Conservation (phyloP, 2,797 vertebrate genomes). For the Neomorphus geoffroyi region DNA sequence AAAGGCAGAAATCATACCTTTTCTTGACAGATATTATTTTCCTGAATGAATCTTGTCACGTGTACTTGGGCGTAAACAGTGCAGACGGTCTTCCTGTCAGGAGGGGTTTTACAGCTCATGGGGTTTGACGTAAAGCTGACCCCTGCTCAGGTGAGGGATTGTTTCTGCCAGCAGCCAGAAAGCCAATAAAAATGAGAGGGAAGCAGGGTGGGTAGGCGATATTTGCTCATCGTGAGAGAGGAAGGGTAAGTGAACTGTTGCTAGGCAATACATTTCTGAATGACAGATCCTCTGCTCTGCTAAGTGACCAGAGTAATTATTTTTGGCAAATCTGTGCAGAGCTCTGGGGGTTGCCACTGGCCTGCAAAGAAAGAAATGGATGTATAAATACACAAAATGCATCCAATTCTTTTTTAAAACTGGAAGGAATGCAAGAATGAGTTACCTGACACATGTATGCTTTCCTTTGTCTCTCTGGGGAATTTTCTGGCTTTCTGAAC, state of each 20-base stretch:
- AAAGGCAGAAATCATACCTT: background rate
- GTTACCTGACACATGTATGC: background rate
- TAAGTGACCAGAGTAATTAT: slow-evolving; percentile 34
- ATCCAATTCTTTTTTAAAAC: background rate
- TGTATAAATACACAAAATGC: background rate
- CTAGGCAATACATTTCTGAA: slow-evolving; percentile 35
- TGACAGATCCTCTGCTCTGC: background rate
- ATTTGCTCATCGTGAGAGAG: background rate
- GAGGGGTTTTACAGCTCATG: background rate
- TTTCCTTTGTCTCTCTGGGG: background rate
- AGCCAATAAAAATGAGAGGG: background rate
- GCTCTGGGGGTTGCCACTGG: background rate
- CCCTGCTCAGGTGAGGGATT: background rate
- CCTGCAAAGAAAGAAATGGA: background rate
- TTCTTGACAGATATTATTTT: background rate
- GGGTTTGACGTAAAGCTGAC: background rate
- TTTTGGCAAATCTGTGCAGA: background rate
- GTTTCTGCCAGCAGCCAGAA: background rate
- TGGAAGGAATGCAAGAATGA: background rate
- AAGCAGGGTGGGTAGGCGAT: background rate
- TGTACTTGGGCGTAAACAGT: background rate
- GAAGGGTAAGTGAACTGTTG: background rate
- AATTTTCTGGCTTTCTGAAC: background rate
- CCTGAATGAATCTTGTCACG: background rate
- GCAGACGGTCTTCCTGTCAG: background rate